phyloP scores from a whole-genome alignment of 1,140 invertebrate species.

The Atta texana region DNA sequence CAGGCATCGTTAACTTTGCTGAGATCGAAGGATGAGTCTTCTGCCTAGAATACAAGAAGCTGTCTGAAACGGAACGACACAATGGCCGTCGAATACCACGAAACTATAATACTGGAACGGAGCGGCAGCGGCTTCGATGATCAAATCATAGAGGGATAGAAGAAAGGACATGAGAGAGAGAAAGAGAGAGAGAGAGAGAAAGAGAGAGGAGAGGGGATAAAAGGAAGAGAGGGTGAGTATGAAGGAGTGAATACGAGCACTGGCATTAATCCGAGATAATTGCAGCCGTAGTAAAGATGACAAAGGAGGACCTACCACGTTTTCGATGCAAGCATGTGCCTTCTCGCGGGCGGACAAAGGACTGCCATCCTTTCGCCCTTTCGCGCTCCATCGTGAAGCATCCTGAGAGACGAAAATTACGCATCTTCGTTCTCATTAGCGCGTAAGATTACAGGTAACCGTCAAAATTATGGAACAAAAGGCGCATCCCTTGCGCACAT shows the following conservation, averaged over 20 bases:
- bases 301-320: slow-evolving; percentile 59
- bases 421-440: slow-evolving; percentile 49
- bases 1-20: not conserved
- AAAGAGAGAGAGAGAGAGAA: not conserved
- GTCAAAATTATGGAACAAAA: slow-evolving; percentile 24
- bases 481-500: not conserved
- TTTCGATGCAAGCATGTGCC: slow-evolving; percentile 56
- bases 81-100: slow-evolving; percentile 46
- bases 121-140: slow-evolving; percentile 1
- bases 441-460: slow-evolving; percentile 48
- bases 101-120: slow-evolving; percentile 53
- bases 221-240: not conserved
- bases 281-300: slow-evolving; percentile 58
- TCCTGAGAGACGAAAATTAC: slow-evolving; percentile 37
- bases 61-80: slow-evolving; percentile 36
- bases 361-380: not conserved
- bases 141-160: slow-evolving; percentile 18
- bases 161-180: not conserved
- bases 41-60: slow-evolving; percentile 4
- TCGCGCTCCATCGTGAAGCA: not conserved
- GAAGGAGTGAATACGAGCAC: not conserved
- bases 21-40: not conserved
- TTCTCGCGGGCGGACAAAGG: slow-evolving; percentile 59
- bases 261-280: slow-evolving; percentile 72
- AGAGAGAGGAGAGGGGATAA: not conserved